Base-by-base conservation (phyloP, 2,888 invertebrate species). In the Koerneria pararmatus region DNA sequence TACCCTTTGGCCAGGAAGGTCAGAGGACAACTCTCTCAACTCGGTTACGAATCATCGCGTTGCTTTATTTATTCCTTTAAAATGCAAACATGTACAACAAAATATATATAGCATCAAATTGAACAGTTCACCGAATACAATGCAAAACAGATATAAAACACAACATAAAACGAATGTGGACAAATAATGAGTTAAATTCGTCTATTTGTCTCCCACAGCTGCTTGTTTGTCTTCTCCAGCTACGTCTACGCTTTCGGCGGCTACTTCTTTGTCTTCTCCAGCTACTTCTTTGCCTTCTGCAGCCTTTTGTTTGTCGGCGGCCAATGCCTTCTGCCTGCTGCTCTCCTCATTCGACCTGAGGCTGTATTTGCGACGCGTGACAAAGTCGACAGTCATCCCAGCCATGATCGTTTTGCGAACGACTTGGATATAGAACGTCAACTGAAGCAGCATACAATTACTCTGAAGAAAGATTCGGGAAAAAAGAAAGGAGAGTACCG, bases 331-430 rank as follows among this genome's bases (percentile, higher is more conserved):
- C 35, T 57, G 67, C n/a, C n/a, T n/a, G n/a, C n/a, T n/a, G n/a
- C n/a, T n/a, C n/a, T 62, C 57, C 15, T 58, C 48, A 35, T 60
- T 63, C 31, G 70, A 69, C 8, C 72, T 65, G 60, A 74, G 67
- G 61, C 71, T 76, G 67, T 74, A 74, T 67, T 74, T 74, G 34
- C 72, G 59, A n/a, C 69, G 67, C 15, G 51, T 62, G 51, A 49
- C 68, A 62, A 69, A 76, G n/a, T 71, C 41, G 2, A 65, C 65
- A 31, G 72, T 69, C 31, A 68, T 71, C 11, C 74, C 74, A 49
- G 72, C 69, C 74, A 76, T 71, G 32, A 73, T 66, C n/a, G 74
- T 74, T 49, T 72, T 74, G 32, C 73, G 63, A 6, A 72, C 72
- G 22, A 74, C 67, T 69, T 76, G 76, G 1, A 76, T 69, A 49